These are phyloP conservation scores for Megalonaias nervosa DNA, from an alignment of 1,140 invertebrate genomes.

Conservation along the genomic window DNA sequence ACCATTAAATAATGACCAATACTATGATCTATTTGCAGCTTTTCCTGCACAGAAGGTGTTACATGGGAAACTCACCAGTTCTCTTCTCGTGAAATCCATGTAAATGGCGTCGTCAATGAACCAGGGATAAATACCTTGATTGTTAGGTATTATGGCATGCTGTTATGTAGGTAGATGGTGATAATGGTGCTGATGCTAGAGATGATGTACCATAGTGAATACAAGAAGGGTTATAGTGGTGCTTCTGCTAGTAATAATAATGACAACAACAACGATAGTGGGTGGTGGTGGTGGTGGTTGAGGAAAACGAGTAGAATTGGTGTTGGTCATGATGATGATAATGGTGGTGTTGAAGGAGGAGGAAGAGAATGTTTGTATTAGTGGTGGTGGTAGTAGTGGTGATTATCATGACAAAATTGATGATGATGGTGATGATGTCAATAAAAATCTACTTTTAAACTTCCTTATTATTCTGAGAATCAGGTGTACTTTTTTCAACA, in stretches of 20 bases:
- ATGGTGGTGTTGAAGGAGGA: too few relatives aligned
- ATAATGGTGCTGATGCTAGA: neutral
- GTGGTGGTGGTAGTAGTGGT: too few relatives aligned
- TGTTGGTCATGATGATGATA: neutral
- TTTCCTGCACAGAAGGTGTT: slow-evolving; percentile 87
- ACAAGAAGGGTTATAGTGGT: neutral
- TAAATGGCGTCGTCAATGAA: slow-evolving; percentile 90
- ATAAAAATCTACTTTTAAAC: too few relatives aligned
- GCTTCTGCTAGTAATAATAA: neutral
- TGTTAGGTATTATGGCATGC: slow-evolving; percentile 36
- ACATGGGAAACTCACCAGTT: slow-evolving; percentile 83
- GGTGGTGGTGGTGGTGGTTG: neutral
- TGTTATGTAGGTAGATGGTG: neutral
- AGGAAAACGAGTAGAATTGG: neutral
- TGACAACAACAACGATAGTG: neutral
- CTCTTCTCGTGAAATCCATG: slow-evolving; percentile 76
- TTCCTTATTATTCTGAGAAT: too few relatives aligned
- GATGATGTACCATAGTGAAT: neutral
- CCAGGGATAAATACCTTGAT: slow-evolving; percentile 75
- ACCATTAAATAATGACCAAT: too few relatives aligned
- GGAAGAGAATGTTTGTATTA: too few relatives aligned
- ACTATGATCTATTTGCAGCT: slow-evolving; percentile 65
- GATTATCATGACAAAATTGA: too few relatives aligned
- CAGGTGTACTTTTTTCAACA: too few relatives aligned
- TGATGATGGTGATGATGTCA: too few relatives aligned